Base-by-base conservation (phyloP, 2,888 invertebrate genomes). In the Acrobasis repandana region DNA sequence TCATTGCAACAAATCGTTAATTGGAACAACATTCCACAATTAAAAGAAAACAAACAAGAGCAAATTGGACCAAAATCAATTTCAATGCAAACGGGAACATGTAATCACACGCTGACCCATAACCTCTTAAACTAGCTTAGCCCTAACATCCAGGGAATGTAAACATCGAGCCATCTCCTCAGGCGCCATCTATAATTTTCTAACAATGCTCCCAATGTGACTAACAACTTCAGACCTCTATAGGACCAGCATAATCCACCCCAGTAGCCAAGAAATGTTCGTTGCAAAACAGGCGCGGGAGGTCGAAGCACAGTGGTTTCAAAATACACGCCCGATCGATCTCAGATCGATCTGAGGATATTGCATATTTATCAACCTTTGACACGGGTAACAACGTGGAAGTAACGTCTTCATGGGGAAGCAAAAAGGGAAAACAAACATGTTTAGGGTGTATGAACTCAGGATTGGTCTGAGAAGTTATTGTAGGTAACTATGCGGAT, bases 311-410 rank as follows among this genome's bases (percentile, higher is more conserved):
- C 0, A 56, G 14, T 84, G 86, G 88, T 78, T 69, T 65, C 34
- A 65, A 65, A 74, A 71, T 80, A 85, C 90, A 90, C 90, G 88
- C 83, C 78, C 82, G 81, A 88, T 89, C 90, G 90, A 90, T 89
- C 83, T 76, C 64, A 77, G 86, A 86, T 88, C 85, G 82, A 88
- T 85, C 82, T 79, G 69, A 72, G 86, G 86, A 85, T 90, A 90
- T 89, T 91, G 91, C 91, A 91, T 91, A 90, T 91, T 91, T 92
- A 91, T 90, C 91, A 92, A 92, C 91, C 91, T 92, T 89, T 91
- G 91, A 92, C 91, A 91, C 83, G 86, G 76, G 83, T 88, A 90
- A 89, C 88, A 80, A 90, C 87, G 83, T 85, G 80, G 82, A 86
- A 83, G 87, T 89, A 86, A 90, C 90, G 87, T 91, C 91, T 91